Percentiles rank a stretch among this genome's conserved stretches.
Conservation (phyloP, 2,888 invertebrate species). For the Xylophagus ater region DNA sequence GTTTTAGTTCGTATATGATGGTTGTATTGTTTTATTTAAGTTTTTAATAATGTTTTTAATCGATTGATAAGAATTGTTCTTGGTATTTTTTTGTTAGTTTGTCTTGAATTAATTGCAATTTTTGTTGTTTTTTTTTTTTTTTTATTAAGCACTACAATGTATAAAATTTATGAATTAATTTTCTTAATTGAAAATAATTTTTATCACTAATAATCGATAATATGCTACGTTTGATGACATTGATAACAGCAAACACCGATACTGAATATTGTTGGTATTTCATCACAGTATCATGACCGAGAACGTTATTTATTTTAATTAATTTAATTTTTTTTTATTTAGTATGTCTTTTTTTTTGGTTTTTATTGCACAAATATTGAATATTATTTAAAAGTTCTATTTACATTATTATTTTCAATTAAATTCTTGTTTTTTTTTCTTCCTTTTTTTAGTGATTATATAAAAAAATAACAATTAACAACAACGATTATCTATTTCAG, state of each 20-base stretch:
- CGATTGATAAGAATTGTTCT: neutral
- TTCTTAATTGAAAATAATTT: neutral
- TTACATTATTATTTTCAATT: too few relatives aligned
- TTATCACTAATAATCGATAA: too few relatives aligned
- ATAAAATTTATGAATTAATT: neutral
- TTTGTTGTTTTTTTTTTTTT: neutral
- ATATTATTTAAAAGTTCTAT: too few relatives aligned
- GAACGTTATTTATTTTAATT: neutral
- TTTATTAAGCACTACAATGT: neutral
- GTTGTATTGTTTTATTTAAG: neutral
- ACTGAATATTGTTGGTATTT: conserved; percentile 2
- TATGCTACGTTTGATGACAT: too few relatives aligned
- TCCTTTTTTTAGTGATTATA: conserved; percentile 5
- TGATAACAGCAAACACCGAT: too few relatives aligned
- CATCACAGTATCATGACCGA: neutral
- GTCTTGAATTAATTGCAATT: neutral
- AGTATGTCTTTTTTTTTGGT: neutral
- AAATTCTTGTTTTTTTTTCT: neutral
- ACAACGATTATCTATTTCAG: conserved; percentile 11
- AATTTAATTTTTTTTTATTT: conserved; percentile 1
- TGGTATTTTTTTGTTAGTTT: neutral
- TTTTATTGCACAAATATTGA: neutral
- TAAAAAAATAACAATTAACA: conserved; percentile 14
- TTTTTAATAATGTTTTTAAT: neutral
- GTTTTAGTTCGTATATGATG: neutral